Evolutionary conservation across 2,113 vertebrate species (phyloP), one percentile per base, ranked within the genome.

Genomic region (Amblyornis subalaris): DNA sequence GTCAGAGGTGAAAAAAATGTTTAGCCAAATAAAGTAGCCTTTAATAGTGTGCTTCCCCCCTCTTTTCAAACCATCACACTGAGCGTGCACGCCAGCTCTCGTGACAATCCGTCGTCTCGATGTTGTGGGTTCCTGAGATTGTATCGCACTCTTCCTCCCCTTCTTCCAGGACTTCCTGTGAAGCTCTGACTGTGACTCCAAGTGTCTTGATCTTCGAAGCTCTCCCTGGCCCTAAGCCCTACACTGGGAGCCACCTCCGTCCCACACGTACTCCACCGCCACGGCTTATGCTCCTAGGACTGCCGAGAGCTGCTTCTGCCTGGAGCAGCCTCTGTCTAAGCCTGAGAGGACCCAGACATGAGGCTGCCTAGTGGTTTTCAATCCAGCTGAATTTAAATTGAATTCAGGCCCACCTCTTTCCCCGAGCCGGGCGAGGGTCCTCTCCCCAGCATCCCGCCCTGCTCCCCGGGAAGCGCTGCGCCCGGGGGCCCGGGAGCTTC

Each of bases 91-190:
- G 14, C 47, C 31, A 82, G 58, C 47, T 90, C 64, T 65, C 5
- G 1, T 65, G 91, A 55, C 71, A 88, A 70, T 54, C 42, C 50
- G 19, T 70, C 35, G 33, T 61, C 40, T n/a, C 20, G 0, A 2
- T 54, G 73, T 18, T 6, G 8, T 36, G 72, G 45, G 78, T 95
- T 95, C 93, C 93, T 93, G 91, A 82, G 77, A 96, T 95, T 75
- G 87, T 94, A 91, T 91, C 5, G 2, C 22, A 1, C 62, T 38
- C 89, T 96, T 96, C 94, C 94, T 95, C 85, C 1, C 0, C 81
- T 69, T 82, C 77, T 94, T 95, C 75, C 81, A 76, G 58, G 42
- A 78, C 38, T 96, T 95, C 95, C 94, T 92, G 86, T 38, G 57
- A 64, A 69, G 77, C 7, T 14, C 50, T 44, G 93, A 67, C 75